These are phyloP conservation scores for Drosophila santomea DNA, from an alignment of 1,140 invertebrate genomes.

Conservation along the genomic window DNA sequence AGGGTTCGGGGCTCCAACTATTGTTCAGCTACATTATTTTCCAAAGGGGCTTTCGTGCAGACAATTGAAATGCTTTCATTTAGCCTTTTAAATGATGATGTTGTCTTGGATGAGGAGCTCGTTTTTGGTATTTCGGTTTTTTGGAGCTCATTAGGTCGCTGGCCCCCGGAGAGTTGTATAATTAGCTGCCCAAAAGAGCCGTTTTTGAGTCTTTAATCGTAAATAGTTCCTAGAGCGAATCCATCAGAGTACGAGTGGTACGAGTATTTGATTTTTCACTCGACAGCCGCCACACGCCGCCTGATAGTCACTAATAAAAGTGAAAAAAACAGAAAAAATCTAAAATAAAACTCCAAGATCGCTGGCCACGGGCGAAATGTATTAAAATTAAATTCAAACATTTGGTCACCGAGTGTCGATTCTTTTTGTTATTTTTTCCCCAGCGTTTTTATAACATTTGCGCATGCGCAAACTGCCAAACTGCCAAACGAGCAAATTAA, in stretches of 20 bases:
- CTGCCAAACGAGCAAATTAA: slow-evolving; percentile 76
- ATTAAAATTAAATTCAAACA: slow-evolving; percentile 79
- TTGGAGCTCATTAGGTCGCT: slow-evolving; percentile 68
- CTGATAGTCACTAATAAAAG: slow-evolving; percentile 66
- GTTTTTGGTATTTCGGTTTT: slow-evolving; percentile 6
- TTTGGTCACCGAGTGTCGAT: slow-evolving; percentile 54
- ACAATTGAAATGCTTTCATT: slow-evolving; percentile 73
- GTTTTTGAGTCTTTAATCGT: slow-evolving; percentile 25
- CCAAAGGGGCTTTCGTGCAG: slow-evolving; percentile 17
- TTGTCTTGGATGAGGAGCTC: slow-evolving; percentile 19
- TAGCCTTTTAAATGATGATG: slow-evolving; percentile 50
- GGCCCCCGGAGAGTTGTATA: slow-evolving; percentile 63
- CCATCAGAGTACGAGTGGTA: slow-evolving; percentile 40
- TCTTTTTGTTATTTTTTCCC: slow-evolving; percentile 20
- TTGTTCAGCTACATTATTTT: slow-evolving; percentile 26
- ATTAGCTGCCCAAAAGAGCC: slow-evolving; percentile 54
- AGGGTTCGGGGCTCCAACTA: slow-evolving; percentile 16
- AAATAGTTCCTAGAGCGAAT: slow-evolving; percentile 39
- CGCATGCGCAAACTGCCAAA: slow-evolving; percentile 74
- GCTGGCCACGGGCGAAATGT: slow-evolving; percentile 55
- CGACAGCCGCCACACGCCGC: slow-evolving; percentile 75
- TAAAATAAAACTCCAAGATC: slow-evolving; percentile 14
- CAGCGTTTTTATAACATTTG: slow-evolving; percentile 63
- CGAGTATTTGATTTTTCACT: slow-evolving; percentile 46
- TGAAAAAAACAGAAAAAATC: slow-evolving; percentile 32